These are phyloP conservation scores for Antheraea pernyi DNA, from an alignment of 1,140 invertebrate genomes.

Conservation along the genomic window DNA sequence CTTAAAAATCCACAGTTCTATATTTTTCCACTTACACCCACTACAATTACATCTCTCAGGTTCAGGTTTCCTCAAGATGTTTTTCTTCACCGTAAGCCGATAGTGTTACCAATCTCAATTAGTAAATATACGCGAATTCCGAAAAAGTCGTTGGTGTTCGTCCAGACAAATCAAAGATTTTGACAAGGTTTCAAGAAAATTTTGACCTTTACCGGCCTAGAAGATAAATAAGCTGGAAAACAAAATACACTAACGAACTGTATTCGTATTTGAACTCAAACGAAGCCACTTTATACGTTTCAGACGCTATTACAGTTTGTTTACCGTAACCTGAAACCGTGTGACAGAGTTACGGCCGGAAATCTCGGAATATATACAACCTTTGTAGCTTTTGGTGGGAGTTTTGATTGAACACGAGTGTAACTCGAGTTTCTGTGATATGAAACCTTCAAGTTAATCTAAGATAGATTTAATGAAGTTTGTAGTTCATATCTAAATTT, in stretches of 20 bases:
- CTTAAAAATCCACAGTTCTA: no score
- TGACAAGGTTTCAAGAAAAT: no score
- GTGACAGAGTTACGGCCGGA: neutral
- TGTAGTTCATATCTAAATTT: no score
- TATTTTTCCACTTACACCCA: no score
- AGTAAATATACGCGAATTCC: no score
- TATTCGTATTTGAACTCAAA: neutral
- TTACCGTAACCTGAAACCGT: neutral
- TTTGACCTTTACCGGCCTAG: neutral
- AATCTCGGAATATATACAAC: neutral
- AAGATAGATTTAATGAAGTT: no score
- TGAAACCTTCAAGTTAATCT: neutral
- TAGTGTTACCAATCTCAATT: no score
- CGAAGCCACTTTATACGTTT: neutral
- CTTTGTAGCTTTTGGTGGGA: neutral
- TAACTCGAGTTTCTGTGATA: neutral
- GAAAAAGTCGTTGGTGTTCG: no score
- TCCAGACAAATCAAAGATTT: no score
- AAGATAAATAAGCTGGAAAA: neutral
- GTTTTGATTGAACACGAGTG: neutral
- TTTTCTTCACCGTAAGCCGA: no score
- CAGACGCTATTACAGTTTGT: neutral
- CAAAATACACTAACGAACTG: neutral
- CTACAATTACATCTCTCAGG: no score
- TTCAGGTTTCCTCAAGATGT: no score